These are phyloP conservation scores for Ceratina calcarata DNA, from an alignment of 1,140 invertebrate genomes.

Conservation along the genomic window DNA sequence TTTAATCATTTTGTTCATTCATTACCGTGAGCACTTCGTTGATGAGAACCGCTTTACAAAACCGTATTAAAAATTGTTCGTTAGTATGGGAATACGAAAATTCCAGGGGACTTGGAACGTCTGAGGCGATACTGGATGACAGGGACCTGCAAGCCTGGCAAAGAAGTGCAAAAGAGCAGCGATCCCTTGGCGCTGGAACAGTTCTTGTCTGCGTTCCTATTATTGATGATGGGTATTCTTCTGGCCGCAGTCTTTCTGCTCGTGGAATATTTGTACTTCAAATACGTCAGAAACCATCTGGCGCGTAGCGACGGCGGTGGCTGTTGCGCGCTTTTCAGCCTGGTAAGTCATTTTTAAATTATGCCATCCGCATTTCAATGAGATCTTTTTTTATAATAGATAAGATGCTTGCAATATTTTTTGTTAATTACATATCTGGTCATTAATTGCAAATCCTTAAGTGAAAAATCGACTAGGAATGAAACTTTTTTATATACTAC, in stretches of 20 bases:
- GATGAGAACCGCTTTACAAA: too few relatives aligned
- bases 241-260: slow-evolving; percentile 91
- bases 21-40: too few relatives aligned
- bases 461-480: too few relatives aligned
- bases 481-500: too few relatives aligned
- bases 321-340: slow-evolving; percentile 94
- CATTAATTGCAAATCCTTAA: too few relatives aligned
- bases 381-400: too few relatives aligned
- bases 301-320: slow-evolving; percentile 93
- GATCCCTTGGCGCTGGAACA: slow-evolving; percentile 97
- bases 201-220: slow-evolving; percentile 97
- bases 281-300: slow-evolving; percentile 92
- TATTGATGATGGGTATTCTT: slow-evolving; percentile 96
- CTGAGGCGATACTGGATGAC: slow-evolving; percentile 98
- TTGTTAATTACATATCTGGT: too few relatives aligned
- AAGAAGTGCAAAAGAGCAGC: slow-evolving; percentile 93
- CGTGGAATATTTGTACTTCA: slow-evolving; percentile 97
- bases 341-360: slow-evolving; percentile 81
- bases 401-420: too few relatives aligned
- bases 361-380: background rate
- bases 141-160: slow-evolving; percentile 96
- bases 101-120: slow-evolving; percentile 93
- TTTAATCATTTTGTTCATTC: too few relatives aligned
- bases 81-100: background rate
- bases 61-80: background rate